phyloP scores from a whole-genome alignment of 2,888 invertebrate genomes.

The Hartigia nigra region DNA sequence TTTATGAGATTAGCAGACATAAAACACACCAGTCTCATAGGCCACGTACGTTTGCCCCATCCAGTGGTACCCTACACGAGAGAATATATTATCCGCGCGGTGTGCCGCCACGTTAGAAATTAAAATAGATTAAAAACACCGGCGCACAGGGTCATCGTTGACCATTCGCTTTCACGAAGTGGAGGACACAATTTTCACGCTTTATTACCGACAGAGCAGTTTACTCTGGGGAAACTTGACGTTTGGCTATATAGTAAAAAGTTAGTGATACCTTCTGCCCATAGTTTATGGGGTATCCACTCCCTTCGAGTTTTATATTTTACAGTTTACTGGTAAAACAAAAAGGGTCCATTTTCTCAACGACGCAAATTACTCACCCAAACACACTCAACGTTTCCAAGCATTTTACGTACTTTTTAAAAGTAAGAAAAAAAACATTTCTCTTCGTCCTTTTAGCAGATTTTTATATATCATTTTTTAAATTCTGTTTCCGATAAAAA shows the following conservation, averaged over 20 bases:
- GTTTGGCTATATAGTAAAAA: background rate
- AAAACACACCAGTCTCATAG: slow-evolving; percentile 53
- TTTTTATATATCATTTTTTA: background rate
- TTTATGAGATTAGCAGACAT: slow-evolving; percentile 59
- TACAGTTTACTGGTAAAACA: no score
- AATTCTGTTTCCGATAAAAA: background rate
- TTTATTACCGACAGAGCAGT: background rate
- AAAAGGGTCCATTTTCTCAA: no score
- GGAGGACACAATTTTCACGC: background rate
- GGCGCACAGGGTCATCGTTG: background rate
- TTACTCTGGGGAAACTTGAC: background rate
- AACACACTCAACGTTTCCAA: no score
- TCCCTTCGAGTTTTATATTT: background rate
- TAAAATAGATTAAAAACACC: slow-evolving; percentile 54
- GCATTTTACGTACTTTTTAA: no score
- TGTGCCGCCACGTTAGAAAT: slow-evolving; percentile 46
- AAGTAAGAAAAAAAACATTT: no score
- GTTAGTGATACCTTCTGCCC: background rate
- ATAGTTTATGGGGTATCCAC: background rate
- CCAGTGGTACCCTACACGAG: slow-evolving; percentile 18
- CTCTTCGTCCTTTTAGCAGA: no score
- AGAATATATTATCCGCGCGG: slow-evolving; percentile 47
- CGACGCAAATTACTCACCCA: no score
- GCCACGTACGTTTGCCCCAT: slow-evolving; percentile 48
- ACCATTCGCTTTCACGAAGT: background rate